Base-by-base conservation (phyloP, 2,113 vertebrate species). In the Ptyas mucosa region DNA sequence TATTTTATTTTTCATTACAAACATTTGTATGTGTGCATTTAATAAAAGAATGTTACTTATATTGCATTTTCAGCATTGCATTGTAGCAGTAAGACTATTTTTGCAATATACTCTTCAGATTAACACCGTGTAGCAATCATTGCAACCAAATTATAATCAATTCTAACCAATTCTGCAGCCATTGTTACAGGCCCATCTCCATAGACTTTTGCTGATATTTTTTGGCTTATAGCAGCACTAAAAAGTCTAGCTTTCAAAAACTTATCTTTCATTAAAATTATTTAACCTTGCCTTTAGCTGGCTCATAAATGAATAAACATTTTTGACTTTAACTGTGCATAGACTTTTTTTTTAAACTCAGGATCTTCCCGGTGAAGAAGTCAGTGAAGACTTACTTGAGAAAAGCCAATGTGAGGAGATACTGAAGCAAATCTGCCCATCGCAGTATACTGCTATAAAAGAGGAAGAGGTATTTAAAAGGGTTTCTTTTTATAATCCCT, bases 401-500 rank as follows among this genome's bases (percentile, higher is more conserved):
- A 97, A 95, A 4, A 97, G 98, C 1, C 98, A 98, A 24, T 98
- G 97, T 95, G 98, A 99, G 90, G 98, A 98, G 89, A 98, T 99
- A 93, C 96, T 99, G 93, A 97, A 98, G 97, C 98, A 98, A 89
- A 92, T 96, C 0, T 99, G 99, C 95, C 99, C 99, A 12, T 55
- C 97, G 12, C 98, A 99, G 92, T 99, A 98, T 93, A 94, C 93
- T 1, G 89, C 90, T 86, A 96, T 99, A 91, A 99, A 98, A 95
- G 99, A 99, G 94, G 99, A 99, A 95, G 99, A 99, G 96, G 99
- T 99, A 98, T 96, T 93, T 4, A 49, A 52, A 93, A 52, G 24
- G 53, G 5, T 53, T 69, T 3, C 52, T 12, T 26, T 26, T 57
- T 39, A 69, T 87, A 21, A 53, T 39, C n/a, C n/a, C 69, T 81